Evolutionary conservation across 2,797 vertebrate species (phyloP).

Genomic region (Poeciliopsis gracilis): DNA sequence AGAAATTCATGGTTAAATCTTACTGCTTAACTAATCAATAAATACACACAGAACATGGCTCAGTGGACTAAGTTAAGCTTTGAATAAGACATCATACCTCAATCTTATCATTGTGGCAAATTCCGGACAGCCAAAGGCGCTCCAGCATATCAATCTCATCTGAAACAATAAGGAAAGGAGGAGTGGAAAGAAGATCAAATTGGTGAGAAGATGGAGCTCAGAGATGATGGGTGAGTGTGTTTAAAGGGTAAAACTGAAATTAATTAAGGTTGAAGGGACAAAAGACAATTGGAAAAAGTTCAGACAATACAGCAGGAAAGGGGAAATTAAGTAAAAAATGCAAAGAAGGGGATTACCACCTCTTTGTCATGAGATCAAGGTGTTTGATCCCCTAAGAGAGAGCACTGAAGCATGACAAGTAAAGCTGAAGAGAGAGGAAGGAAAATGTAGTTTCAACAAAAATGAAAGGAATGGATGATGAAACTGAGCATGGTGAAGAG

Average conservation of each 20-base stretch:
- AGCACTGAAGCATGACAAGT: conserved; percentile 4
- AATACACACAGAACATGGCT: neutral
- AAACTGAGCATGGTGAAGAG: conserved; percentile 30
- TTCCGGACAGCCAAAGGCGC: conserved; percentile 84
- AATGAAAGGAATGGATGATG: conserved; percentile 44
- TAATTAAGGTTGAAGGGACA: neutral
- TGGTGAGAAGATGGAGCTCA: neutral
- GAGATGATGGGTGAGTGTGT: neutral
- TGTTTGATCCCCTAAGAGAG: conserved; percentile 32
- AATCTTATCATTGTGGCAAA: conserved; percentile 86
- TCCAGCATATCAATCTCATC: conserved; percentile 86
- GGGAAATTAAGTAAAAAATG: conserved; percentile 19
- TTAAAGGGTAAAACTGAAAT: accelerated
- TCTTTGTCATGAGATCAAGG: conserved; percentile 44
- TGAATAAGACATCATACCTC: conserved; percentile 66
- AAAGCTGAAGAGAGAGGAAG: conserved; percentile 14
- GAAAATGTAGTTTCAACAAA: conserved; percentile 17
- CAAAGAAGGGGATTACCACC: conserved; percentile 29
- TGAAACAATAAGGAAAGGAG: conserved; percentile 41
- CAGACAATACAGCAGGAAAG: conserved; percentile 8
- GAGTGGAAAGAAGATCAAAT: conserved; percentile 19
- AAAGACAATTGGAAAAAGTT: conserved; percentile 17
- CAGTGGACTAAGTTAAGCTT: neutral
- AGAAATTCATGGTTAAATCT: neutral
- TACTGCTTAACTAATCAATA: neutral